These are phyloP conservation scores for Gonatopus flavifemur DNA, from an alignment of 1,140 invertebrate genomes.

Conservation along the genomic window DNA sequence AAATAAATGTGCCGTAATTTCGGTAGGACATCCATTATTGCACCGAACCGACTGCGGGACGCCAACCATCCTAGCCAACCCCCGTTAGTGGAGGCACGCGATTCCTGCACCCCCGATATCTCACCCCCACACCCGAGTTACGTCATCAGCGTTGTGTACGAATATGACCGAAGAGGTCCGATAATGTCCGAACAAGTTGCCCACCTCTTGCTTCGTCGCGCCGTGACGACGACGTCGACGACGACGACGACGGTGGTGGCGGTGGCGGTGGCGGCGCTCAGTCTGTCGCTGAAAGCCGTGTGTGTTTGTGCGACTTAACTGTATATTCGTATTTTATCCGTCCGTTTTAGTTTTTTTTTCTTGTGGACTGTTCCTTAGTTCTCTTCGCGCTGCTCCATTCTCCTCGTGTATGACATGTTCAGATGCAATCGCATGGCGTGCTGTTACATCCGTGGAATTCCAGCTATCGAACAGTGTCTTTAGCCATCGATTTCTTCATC, in stretches of 20 bases:
- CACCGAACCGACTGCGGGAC: no score
- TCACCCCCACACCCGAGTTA: no score
- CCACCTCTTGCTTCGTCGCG: background rate
- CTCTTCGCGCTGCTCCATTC: no score
- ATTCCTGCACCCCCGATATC: background rate
- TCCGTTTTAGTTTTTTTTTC: background rate
- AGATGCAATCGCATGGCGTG: conserved; percentile 5
- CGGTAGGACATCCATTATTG: no score
- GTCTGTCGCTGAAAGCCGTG: conserved; percentile 38
- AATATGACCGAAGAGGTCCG: conserved; percentile 11
- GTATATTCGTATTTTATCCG: background rate
- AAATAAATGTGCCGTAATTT: no score
- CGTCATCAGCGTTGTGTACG: conserved; percentile 24
- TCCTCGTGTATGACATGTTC: conserved; percentile 20
- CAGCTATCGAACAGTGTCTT: no score
- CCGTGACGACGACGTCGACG: conserved; percentile 8
- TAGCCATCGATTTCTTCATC: no score
- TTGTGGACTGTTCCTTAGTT: background rate
- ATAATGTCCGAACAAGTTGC: conserved; percentile 3
- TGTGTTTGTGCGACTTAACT: conserved; percentile 13
- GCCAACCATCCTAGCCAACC: no score
- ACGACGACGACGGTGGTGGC: no score
- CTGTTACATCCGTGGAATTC: no score
- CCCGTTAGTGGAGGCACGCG: conserved; percentile 1
- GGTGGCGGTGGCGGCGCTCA: conserved; percentile 29